A percentile compares a stretch with the other conserved stretches of the same genome.
phyloP scores from a whole-genome alignment of 1,140 invertebrate species.

The Holotrichia oblita region DNA sequence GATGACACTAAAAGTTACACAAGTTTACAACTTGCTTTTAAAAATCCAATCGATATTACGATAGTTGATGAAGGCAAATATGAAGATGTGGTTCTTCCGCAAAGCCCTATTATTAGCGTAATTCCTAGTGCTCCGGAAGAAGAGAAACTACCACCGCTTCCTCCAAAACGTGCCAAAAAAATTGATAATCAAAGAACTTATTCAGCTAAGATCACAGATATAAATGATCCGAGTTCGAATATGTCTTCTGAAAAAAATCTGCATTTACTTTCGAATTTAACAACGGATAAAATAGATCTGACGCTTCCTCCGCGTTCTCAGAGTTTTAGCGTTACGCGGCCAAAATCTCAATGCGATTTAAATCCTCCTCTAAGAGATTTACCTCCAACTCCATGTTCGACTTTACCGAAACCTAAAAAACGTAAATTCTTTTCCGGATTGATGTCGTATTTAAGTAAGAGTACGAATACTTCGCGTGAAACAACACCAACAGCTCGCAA shows the following conservation, averaged over 20 bases:
- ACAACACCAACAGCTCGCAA: slow-evolving; percentile 47
- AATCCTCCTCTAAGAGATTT: slow-evolving; percentile 62
- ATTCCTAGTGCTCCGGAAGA: slow-evolving; percentile 64
- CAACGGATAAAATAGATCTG: not conserved
- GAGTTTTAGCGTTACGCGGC: slow-evolving; percentile 50
- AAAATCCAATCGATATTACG: slow-evolving; percentile 76
- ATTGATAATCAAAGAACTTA: slow-evolving; percentile 54
- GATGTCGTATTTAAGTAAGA: slow-evolving; percentile 59
- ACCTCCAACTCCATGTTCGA: slow-evolving; percentile 60
- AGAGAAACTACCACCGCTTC: slow-evolving; percentile 76
- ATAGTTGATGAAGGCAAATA: slow-evolving; percentile 54
- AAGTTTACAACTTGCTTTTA: slow-evolving; percentile 86
- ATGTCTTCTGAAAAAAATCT: not conserved
- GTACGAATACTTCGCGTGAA: slow-evolving; percentile 50
- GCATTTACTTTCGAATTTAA: not conserved
- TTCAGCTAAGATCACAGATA: slow-evolving; percentile 48
- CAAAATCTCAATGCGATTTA: slow-evolving; percentile 61
- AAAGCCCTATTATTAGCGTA: slow-evolving; percentile 63
- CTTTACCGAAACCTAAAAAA: slow-evolving; percentile 67
- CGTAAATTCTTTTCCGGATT: slow-evolving; percentile 74
- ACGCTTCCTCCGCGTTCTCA: slow-evolving; percentile 23
- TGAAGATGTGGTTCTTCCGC: slow-evolving; percentile 49
- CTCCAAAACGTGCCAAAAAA: slow-evolving; percentile 80
- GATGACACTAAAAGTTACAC: slow-evolving; percentile 82
- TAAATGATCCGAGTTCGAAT: slow-evolving; percentile 19